Evolutionary conservation across 2,113 vertebrate species (phyloP), one percentile per base, ranked within the genome.

Genomic region (Microcebus lehilahytsara): DNA sequence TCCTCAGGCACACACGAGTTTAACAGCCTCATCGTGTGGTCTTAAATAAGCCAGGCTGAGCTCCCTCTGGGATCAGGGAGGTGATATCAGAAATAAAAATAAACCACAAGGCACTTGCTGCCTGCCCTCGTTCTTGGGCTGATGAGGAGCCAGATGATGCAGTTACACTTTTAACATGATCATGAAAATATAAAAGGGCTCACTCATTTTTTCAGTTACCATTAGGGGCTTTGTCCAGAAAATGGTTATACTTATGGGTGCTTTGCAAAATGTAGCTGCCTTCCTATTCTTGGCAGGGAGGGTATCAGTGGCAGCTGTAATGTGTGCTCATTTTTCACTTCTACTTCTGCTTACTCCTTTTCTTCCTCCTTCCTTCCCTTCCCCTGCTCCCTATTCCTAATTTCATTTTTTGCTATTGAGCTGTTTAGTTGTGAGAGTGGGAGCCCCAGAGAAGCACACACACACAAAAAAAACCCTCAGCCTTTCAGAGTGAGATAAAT

Each of bases 71-170:
- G 74, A 96, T 72, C 62, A 20, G 46, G 79, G 56, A 94, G 78
- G 84, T 96, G 91, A 96, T 95, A 95, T 66, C 89, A 96, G 25
- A 56, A 84, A 91, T 96, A 97, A 97, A 97, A 97, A 96, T 97
- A 98, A 97, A 96, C 69, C 86, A 85, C 19, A 30, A 97, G 78
- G 67, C 78, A 84, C 74, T 94, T 86, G 77, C 83, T 97, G 93
- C 66, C 86, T 97, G 94, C 66, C 86, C 86, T 98, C 13, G 2
- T 97, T 96, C 89, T 96, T 89, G 78, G 72, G 64, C 80, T 97
- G 77, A 91, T 95, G 91, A 85, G 34, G 85, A 97, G n/a, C 11
- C 67, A 93, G 71, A 96, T 93, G 69, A 97, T 96, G 66, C 97
- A 95, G 88, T 80, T 96, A 80, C 49, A 94, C 56, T 93, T 97